phyloP scores from a whole-genome alignment of 2,113 vertebrate genomes.

The Larimichthys polyactis region DNA sequence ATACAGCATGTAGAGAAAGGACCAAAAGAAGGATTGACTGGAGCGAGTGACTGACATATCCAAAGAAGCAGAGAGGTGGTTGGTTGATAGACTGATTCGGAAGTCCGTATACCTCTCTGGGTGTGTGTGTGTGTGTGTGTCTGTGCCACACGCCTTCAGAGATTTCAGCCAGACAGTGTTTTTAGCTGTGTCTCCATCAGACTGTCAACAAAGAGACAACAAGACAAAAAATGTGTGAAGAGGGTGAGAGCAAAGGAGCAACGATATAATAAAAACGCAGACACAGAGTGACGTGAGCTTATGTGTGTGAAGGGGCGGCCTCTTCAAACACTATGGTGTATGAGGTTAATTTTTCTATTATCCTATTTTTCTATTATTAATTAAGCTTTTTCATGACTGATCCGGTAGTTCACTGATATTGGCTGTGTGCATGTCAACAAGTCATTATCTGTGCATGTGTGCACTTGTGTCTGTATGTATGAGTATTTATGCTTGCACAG shows the following conservation, averaged over 20 bases:
- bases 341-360: slow-evolving; percentile 59
- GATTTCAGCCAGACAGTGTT: slow-evolving; percentile 30
- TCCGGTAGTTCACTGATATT: slow-evolving; percentile 21
- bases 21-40: slow-evolving; percentile 19
- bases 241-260: slow-evolving; percentile 9
- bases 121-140: slow-evolving; percentile 6
- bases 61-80: slow-evolving; percentile 21
- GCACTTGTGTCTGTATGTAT: neutral
- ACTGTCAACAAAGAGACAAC: slow-evolving; percentile 58
- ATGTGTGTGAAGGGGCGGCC: slow-evolving; percentile 20
- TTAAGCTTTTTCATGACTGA: slow-evolving; percentile 40
- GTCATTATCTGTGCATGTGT: slow-evolving; percentile 9
- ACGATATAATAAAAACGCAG: slow-evolving; percentile 19
- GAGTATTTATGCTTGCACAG: slow-evolving; percentile 7
- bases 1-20: neutral
- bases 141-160: neutral
- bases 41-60: slow-evolving; percentile 44
- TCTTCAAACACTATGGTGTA: slow-evolving; percentile 37
- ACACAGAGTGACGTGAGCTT: neutral
- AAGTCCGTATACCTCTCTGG: slow-evolving; percentile 6
- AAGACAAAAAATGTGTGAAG: slow-evolving; percentile 53
- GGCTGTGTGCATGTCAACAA: slow-evolving; percentile 14
- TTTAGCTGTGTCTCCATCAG: slow-evolving; percentile 40
- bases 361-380: slow-evolving; percentile 28
- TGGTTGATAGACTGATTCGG: slow-evolving; percentile 27